These are phyloP conservation scores for Dendrocincla tyrannina DNA, from an alignment of 2,797 vertebrate genomes.

Conservation along the genomic window DNA sequence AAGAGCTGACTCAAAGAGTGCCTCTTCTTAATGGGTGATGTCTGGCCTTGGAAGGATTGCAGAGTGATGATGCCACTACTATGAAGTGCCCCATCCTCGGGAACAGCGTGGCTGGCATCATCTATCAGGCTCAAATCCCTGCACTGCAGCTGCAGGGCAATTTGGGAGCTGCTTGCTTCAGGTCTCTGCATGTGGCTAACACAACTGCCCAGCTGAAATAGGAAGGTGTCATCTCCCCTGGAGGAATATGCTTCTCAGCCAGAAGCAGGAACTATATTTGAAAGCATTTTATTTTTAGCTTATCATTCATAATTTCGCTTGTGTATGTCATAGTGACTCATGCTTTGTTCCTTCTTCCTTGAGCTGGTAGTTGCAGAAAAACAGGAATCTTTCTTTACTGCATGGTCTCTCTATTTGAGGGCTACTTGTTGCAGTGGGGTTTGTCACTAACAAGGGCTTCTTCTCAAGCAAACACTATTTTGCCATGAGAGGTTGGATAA, in stretches of 20 bases:
- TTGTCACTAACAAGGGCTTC: neutral
- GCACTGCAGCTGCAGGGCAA: neutral
- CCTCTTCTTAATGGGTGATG: neutral
- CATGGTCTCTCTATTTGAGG: neutral
- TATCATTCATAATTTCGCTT: neutral
- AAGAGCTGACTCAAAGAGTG: accelerated
- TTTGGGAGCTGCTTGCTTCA: neutral
- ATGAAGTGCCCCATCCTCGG: accelerated
- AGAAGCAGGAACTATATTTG: neutral
- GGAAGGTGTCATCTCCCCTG: conserved; percentile 8
- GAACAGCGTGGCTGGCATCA: neutral
- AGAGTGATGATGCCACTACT: neutral
- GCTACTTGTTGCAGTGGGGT: neutral
- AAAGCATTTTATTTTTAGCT: conserved; percentile 56
- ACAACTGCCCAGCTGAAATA: neutral
- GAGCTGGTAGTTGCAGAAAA: neutral
- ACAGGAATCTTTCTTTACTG: neutral
- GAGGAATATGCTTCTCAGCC: neutral
- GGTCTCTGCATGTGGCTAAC: accelerated
- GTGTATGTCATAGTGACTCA: conserved; percentile 22
- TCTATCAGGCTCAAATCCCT: neutral
- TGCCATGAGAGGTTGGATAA: neutral
- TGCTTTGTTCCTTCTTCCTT: neutral
- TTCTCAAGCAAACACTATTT: neutral
- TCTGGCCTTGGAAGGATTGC: neutral